phyloP scores from a whole-genome alignment of 2,797 vertebrate genomes.

The Sciurus vulgaris region DNA sequence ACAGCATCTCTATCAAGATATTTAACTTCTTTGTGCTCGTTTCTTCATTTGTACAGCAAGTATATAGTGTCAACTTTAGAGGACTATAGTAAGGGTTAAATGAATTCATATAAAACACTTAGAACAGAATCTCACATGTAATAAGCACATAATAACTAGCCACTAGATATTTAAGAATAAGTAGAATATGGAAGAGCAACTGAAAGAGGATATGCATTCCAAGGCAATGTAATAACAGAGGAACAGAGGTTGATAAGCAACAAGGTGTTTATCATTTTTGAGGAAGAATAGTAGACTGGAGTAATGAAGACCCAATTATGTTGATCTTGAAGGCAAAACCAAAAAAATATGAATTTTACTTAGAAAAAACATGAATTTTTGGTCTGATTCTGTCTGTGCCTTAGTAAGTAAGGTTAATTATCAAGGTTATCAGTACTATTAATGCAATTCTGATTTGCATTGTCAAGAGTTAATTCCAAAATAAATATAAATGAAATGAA shows the following conservation, averaged over 20 bases:
- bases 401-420: slow-evolving; percentile 44
- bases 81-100: slow-evolving; percentile 28
- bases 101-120: slow-evolving; percentile 38
- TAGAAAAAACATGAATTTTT: slow-evolving; percentile 23
- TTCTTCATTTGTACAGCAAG: slow-evolving; percentile 57
- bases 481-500: slow-evolving; percentile 49
- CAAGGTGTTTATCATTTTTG: background rate
- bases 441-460: slow-evolving; percentile 13
- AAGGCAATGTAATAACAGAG: slow-evolving; percentile 30
- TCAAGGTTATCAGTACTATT: background rate
- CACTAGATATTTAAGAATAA: slow-evolving; percentile 22
- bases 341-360: slow-evolving; percentile 38
- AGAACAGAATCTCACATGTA: slow-evolving; percentile 6
- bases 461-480: slow-evolving; percentile 5
- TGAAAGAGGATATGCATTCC: background rate
- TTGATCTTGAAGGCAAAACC: background rate
- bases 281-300: background rate
- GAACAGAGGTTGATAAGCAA: background rate
- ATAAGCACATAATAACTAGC: slow-evolving; percentile 33
- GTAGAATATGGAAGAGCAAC: slow-evolving; percentile 28
- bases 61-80: slow-evolving; percentile 16
- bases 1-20: slow-evolving; percentile 9
- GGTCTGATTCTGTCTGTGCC: slow-evolving; percentile 42
- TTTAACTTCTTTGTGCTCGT: slow-evolving; percentile 56
- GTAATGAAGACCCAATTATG: slow-evolving; percentile 34